phyloP scores from a whole-genome alignment of 2,888 invertebrate genomes.

The Petrolisthes cinctipes region DNA sequence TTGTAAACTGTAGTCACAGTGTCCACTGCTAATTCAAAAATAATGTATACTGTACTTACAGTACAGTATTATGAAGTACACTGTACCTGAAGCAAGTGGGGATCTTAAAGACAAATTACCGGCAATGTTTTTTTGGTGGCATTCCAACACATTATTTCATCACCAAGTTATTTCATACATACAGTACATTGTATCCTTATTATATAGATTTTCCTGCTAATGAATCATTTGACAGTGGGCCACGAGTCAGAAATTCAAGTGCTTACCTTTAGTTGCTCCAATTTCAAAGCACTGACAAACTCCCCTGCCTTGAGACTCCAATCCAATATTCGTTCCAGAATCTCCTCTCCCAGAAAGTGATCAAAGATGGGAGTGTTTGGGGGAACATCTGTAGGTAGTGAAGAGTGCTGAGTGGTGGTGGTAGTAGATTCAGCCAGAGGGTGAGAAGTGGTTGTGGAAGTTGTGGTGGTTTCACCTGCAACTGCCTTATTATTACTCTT shows the following conservation, averaged over 20 bases:
- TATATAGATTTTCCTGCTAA: no score
- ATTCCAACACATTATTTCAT: no score
- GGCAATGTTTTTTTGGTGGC: no score
- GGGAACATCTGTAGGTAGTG: conserved; percentile 47
- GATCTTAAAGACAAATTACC: no score
- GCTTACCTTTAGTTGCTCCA: conserved; percentile 79
- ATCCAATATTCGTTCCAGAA: conserved; percentile 85
- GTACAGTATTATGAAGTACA: no score
- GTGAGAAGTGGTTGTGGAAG: conserved; percentile 6
- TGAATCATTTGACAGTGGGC: background rate
- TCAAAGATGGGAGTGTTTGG: conserved; percentile 77
- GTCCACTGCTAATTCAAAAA: no score
- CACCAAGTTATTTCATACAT: no score
- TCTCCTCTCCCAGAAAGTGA: conserved; percentile 85
- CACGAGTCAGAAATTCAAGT: background rate
- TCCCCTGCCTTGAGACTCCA: conserved; percentile 89
- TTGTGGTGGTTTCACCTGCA: conserved; percentile 66
- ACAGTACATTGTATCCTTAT: no score
- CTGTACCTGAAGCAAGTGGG: no score
- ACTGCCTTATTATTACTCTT: conserved; percentile 9
- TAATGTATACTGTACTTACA: no score
- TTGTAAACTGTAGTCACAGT: no score
- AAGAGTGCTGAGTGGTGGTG: conserved; percentile 45
- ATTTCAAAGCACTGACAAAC: conserved; percentile 84
- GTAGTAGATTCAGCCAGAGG: conserved; percentile 72